phyloP scores from a whole-genome alignment of 2,888 invertebrate genomes.

The Pardosa pseudoannulata region DNA sequence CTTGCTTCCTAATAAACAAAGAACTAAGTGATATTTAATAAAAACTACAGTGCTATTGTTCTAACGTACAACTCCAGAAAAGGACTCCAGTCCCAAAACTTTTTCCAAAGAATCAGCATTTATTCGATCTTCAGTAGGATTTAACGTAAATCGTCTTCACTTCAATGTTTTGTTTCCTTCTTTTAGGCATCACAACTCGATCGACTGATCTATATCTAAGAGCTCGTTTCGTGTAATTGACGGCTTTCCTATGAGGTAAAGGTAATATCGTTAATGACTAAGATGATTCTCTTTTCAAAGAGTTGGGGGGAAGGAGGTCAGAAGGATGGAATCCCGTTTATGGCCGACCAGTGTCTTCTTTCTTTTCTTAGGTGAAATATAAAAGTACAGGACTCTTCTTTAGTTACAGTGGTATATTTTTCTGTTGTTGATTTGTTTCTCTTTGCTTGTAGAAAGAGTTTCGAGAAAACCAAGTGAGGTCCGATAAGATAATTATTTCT shows the following conservation, averaged over 20 bases:
- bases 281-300: not conserved
- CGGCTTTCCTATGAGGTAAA: conserved; percentile 12
- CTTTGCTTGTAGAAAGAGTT: too few species aligned
- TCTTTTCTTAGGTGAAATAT: not conserved
- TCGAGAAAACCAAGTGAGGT: too few species aligned
- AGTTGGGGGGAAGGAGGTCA: not conserved
- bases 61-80: too few species aligned
- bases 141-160: not conserved
- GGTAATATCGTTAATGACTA: conserved; percentile 6
- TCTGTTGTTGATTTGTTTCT: too few species aligned
- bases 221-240: not conserved
- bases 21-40: too few species aligned
- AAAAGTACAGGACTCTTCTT: too few species aligned
- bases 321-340: not conserved
- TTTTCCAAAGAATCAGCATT: not conserved
- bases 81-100: too few species aligned
- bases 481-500: too few species aligned
- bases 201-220: conserved; percentile 7
- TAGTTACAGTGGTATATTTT: too few species aligned
- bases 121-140: not conserved
- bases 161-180: not conserved
- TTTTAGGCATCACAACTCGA: not conserved
- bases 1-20: too few species aligned
- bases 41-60: too few species aligned
- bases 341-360: not conserved